Conservation (phyloP, 2,113 vertebrate genomes). For the Oryzias woworae region DNA sequence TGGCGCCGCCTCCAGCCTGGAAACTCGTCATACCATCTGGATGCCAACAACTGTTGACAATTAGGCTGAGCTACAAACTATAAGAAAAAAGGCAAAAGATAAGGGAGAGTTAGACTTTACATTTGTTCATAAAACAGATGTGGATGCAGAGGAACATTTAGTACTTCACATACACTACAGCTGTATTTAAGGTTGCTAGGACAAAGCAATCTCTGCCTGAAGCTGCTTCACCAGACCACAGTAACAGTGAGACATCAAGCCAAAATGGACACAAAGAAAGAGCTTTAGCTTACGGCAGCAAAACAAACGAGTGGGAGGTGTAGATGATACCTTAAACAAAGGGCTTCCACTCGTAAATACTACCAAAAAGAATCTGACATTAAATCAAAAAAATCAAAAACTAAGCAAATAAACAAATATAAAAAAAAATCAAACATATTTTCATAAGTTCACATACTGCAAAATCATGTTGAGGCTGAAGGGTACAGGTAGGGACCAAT, state of each 20-base stretch:
- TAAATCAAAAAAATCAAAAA: too few relatives aligned
- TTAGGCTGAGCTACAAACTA: constrained; percentile 99
- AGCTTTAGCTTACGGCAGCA: constrained; percentile 7
- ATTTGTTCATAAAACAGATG: not conserved
- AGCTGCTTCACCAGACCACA: constrained; percentile 6
- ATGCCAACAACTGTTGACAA: constrained; percentile 97
- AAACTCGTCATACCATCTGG: constrained; percentile 96
- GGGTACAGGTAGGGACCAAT: constrained; percentile 22
- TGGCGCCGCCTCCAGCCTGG: constrained; percentile 96
- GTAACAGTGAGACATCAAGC: not conserved
- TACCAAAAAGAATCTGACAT: not conserved
- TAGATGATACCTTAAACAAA: constrained; percentile 5
- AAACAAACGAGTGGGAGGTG: constrained; percentile 11
- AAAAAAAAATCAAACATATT: constrained; percentile 1
- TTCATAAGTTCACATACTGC: constrained; percentile 7
- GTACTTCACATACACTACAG: not conserved
- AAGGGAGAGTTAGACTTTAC: not conserved
- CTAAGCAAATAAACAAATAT: too few relatives aligned
- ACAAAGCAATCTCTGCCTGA: constrained; percentile 1
- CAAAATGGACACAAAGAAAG: constrained; percentile 24
- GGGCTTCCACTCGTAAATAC: not conserved
- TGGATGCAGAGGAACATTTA: not conserved
- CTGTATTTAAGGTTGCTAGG: not conserved
- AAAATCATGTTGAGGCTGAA: constrained; percentile 33
- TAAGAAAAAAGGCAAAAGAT: constrained; percentile 5